These are phyloP conservation scores for Olivierus martensii DNA, from an alignment of 1,140 invertebrate species.

Conservation along the genomic window DNA sequence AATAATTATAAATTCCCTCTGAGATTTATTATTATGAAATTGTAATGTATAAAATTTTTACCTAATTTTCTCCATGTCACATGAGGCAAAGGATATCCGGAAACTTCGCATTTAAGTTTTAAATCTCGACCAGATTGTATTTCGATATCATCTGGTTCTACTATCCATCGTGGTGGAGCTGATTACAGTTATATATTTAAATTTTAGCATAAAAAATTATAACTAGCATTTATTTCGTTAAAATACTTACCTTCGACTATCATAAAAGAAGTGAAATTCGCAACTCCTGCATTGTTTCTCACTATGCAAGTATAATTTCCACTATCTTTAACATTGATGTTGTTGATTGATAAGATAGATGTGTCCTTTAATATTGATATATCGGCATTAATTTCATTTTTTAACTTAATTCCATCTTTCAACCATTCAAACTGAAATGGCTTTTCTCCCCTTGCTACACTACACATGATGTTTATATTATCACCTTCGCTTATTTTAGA, in stretches of 20 bases:
- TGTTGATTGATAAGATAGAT: constrained; percentile 1
- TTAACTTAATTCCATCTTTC: background rate
- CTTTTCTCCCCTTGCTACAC: background rate
- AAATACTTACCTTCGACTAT: constrained; percentile 11
- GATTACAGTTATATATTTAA: constrained; percentile 21
- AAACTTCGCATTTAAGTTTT: background rate
- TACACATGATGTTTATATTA: too few species aligned
- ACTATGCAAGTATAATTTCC: constrained; percentile 28
- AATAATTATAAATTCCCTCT: too few species aligned
- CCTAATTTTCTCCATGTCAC: background rate
- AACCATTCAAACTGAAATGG: background rate
- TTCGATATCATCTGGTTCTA: background rate
- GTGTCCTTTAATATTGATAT: constrained; percentile 5
- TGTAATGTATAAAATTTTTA: too few species aligned
- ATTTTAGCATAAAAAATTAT: too few species aligned
- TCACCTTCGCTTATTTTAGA: too few species aligned
- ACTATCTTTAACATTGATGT: background rate
- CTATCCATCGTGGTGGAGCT: background rate
- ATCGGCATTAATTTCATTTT: background rate
- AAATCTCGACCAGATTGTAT: background rate
- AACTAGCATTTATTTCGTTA: too few species aligned
- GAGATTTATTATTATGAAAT: too few species aligned
- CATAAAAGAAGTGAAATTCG: constrained; percentile 44
- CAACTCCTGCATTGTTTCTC: constrained; percentile 60
- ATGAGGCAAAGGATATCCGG: background rate